These are phyloP conservation scores for Dioctria rufipes DNA, from an alignment of 2,888 invertebrate genomes.

Conservation along the genomic window DNA sequence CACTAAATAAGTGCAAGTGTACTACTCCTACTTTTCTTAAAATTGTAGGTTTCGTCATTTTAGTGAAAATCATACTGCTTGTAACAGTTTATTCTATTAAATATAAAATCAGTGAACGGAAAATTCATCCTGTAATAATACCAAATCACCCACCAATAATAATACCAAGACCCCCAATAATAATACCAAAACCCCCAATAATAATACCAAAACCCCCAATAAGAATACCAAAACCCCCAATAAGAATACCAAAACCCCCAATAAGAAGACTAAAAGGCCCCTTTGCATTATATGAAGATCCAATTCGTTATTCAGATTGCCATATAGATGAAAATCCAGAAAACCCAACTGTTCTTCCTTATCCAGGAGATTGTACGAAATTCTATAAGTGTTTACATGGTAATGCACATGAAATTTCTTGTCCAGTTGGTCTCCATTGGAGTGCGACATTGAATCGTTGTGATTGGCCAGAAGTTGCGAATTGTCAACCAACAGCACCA, in stretches of 20 bases:
- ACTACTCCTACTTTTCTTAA: neutral
- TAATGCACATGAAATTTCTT: constrained; percentile 60
- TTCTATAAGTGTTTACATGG: constrained; percentile 66
- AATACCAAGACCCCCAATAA: too few species aligned
- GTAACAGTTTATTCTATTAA: neutral
- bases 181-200: too few species aligned
- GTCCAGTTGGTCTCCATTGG: constrained; percentile 62
- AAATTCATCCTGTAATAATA: too few species aligned
- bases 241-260: too few species aligned
- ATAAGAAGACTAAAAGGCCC: too few species aligned
- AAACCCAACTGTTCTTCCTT: constrained; percentile 58
- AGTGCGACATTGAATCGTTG: constrained; percentile 62
- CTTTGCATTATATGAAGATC: too few species aligned
- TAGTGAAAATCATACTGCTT: neutral
- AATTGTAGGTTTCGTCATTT: neutral
- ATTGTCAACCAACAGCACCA: too few species aligned
- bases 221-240: too few species aligned
- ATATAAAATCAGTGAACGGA: too few species aligned
- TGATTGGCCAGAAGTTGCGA: constrained; percentile 63
- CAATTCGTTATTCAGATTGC: constrained; percentile 8
- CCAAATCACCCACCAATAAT: too few species aligned
- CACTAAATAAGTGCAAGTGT: neutral
- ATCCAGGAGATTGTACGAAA: constrained; percentile 65
- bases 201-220: too few species aligned
- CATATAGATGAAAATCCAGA: constrained; percentile 48